A percentile compares a stretch with the other conserved stretches of the same genome.
These are phyloP conservation scores for Circaetus gallicus DNA, from an alignment of 2,113 vertebrate genomes.

Conservation along the genomic window DNA sequence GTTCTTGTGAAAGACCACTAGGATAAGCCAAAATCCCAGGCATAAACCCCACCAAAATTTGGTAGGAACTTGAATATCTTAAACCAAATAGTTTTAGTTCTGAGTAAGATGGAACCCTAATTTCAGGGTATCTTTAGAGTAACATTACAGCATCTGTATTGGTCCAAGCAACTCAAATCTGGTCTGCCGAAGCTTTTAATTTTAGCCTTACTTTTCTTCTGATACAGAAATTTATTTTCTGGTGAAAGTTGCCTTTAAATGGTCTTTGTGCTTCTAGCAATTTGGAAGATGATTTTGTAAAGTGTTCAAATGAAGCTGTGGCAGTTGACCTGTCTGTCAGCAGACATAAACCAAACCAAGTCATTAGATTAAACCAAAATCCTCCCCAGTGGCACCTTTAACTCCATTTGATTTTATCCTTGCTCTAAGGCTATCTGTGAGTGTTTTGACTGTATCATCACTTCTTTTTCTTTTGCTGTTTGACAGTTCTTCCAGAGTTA, in stretches of 20 bases:
- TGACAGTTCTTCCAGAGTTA: slow-evolving; percentile 11
- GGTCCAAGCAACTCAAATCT: background rate
- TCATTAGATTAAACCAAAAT: slow-evolving; percentile 2
- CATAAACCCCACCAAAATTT: background rate
- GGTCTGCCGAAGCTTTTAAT: background rate
- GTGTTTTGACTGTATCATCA: background rate
- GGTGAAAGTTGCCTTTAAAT: background rate
- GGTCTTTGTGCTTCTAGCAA: background rate
- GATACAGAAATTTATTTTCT: slow-evolving; percentile 9
- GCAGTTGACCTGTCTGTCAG: background rate
- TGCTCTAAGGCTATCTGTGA: slow-evolving; percentile 30
- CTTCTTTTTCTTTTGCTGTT: slow-evolving; percentile 6
- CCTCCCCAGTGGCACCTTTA: slow-evolving; percentile 16
- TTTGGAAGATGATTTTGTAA: slow-evolving; percentile 31
- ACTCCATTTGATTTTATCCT: slow-evolving; percentile 35
- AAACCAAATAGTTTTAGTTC: background rate
- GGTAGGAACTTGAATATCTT: background rate
- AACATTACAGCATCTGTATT: background rate
- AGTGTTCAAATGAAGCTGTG: background rate
- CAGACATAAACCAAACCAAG: slow-evolving; percentile 2
- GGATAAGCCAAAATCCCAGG: background rate
- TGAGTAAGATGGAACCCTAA: background rate
- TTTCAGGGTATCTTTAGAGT: background rate
- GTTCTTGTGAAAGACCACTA: background rate
- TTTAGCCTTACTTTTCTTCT: slow-evolving; percentile 38